These are phyloP conservation scores for Alfaro cultratus DNA, from an alignment of 2,797 vertebrate genomes.

Conservation along the genomic window DNA sequence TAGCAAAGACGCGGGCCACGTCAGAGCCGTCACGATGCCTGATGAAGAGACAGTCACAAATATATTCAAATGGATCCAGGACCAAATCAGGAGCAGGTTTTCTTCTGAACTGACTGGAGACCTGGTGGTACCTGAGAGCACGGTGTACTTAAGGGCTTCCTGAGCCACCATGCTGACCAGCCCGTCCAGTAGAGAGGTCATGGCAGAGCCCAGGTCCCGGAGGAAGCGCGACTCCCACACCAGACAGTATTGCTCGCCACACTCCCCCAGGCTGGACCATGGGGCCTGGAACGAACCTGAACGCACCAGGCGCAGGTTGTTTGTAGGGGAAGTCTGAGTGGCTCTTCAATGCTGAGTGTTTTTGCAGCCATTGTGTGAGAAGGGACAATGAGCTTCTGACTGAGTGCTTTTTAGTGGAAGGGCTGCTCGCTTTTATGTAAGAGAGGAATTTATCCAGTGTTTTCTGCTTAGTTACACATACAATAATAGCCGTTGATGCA, in stretches of 20 bases:
- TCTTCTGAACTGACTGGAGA: slow-evolving; percentile 4
- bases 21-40: slow-evolving; percentile 93
- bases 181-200: slow-evolving; percentile 90
- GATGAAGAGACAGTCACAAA: slow-evolving; percentile 5
- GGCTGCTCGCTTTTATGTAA: slow-evolving; percentile 31
- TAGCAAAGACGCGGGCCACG: slow-evolving; percentile 91
- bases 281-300: slow-evolving; percentile 89
- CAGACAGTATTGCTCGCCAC: slow-evolving; percentile 93
- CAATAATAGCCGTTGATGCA: background rate
- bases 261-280: slow-evolving; percentile 87
- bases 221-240: slow-evolving; percentile 97
- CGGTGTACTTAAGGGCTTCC: slow-evolving; percentile 95
- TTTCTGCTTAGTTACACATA: slow-evolving; percentile 4
- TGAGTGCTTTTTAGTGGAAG: slow-evolving; percentile 8
- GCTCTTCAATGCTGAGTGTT: slow-evolving; percentile 43
- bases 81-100: background rate
- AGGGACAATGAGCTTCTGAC: slow-evolving; percentile 25
- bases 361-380: slow-evolving; percentile 32
- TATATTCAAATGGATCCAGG: background rate
- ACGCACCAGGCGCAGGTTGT: slow-evolving; percentile 16
- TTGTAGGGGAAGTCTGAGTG: slow-evolving; percentile 6
- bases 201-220: slow-evolving; percentile 88
- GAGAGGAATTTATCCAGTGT: background rate
- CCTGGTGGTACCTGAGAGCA: slow-evolving; percentile 86
- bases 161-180: slow-evolving; percentile 94